Conservation (phyloP, 2,888 invertebrate species). For the Hirtodrosophila alboralis region DNA sequence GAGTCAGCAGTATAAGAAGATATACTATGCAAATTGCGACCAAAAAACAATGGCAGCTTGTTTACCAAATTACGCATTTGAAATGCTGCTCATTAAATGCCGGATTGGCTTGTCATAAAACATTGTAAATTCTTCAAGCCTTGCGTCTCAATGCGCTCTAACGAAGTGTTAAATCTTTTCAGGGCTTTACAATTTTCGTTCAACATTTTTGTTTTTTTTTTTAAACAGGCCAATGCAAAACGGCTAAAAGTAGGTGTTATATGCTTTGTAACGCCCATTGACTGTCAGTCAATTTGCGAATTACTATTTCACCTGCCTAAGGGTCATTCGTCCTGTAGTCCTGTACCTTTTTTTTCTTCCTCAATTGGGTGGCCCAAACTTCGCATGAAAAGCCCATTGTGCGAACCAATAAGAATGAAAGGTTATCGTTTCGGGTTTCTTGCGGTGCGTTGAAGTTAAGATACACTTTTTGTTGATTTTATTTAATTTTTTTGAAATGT, state of each 20-base stretch:
- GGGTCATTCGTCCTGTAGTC: constrained; percentile 35
- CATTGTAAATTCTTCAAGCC: background rate
- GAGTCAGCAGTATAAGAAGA: constrained; percentile 4
- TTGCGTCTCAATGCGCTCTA: constrained; percentile 19
- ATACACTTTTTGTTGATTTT: constrained; percentile 17
- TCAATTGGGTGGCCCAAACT: constrained; percentile 23
- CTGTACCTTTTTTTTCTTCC: constrained; percentile 27
- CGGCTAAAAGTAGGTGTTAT: constrained; percentile 41
- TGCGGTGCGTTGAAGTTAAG: background rate
- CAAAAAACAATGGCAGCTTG: constrained; percentile 24
- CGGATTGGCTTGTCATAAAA: constrained; percentile 5
- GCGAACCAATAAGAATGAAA: constrained; percentile 34
- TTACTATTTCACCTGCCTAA: constrained; percentile 67
- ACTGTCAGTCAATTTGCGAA: constrained; percentile 73
- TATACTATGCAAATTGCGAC: constrained; percentile 14
- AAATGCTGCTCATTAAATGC: constrained; percentile 12
- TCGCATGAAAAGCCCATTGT: constrained; percentile 39
- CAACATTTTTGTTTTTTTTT: too few species aligned
- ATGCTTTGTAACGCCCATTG: constrained; percentile 49
- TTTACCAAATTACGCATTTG: constrained; percentile 9
- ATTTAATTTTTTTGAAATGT: too few species aligned
- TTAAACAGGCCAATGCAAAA: constrained; percentile 30
- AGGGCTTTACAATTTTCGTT: constrained; percentile 16
- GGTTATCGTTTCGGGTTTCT: constrained; percentile 3
- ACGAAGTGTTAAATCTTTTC: constrained; percentile 57